A percentile compares a stretch with the other conserved stretches of the same genome.
phyloP scores from a whole-genome alignment of 2,797 vertebrate genomes.

The Notoglanidium macrostoma region DNA sequence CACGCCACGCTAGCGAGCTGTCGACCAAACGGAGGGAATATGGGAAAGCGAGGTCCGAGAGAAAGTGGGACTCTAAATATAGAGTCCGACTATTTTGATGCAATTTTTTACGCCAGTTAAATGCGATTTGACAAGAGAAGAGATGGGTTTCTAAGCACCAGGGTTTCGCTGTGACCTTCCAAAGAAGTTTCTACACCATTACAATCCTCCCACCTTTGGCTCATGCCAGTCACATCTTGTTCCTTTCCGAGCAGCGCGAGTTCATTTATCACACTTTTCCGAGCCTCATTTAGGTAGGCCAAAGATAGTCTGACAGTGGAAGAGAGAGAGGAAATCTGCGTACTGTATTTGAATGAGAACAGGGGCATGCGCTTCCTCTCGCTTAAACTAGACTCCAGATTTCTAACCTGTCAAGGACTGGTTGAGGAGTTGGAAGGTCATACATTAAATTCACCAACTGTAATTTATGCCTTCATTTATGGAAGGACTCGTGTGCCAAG shows the following conservation, averaged over 20 bases:
- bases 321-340: slow-evolving; percentile 45
- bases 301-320: slow-evolving; percentile 52
- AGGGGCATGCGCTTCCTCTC: slow-evolving; percentile 22
- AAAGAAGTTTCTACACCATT: slow-evolving; percentile 53
- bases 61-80: slow-evolving; percentile 57
- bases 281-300: slow-evolving; percentile 56
- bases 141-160: slow-evolving; percentile 45
- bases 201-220: slow-evolving; percentile 54
- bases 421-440: slow-evolving; percentile 38
- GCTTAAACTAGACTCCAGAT: slow-evolving; percentile 28
- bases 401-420: slow-evolving; percentile 32
- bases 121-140: slow-evolving; percentile 56
- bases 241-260: slow-evolving; percentile 26
- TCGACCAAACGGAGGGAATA: slow-evolving; percentile 45
- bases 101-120: slow-evolving; percentile 62
- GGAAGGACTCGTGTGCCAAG: slow-evolving; percentile 32
- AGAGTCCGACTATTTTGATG: slow-evolving; percentile 46
- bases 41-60: slow-evolving; percentile 50
- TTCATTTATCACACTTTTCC: slow-evolving; percentile 59
- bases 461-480: slow-evolving; percentile 43
- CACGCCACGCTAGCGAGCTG: slow-evolving; percentile 22
- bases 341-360: slow-evolving; percentile 51
- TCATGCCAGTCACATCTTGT: slow-evolving; percentile 48
- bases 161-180: slow-evolving; percentile 52
- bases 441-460: slow-evolving; percentile 37